A percentile compares a stretch with the other conserved stretches of the same genome.
These are phyloP conservation scores for Centropus unirufus DNA, from an alignment of 2,113 vertebrate species.

Conservation along the genomic window DNA sequence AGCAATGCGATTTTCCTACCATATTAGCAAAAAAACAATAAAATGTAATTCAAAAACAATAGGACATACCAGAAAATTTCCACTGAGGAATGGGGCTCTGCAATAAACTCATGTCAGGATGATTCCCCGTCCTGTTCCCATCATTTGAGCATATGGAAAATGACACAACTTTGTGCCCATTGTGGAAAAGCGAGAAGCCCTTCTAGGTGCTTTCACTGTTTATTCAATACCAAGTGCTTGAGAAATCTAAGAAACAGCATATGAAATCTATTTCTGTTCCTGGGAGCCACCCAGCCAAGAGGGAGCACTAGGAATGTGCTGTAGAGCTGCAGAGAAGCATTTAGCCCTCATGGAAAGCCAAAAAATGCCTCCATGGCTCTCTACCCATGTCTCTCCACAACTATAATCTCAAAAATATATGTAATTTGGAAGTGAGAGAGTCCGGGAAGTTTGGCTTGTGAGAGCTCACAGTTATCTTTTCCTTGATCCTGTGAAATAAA, in stretches of 20 bases:
- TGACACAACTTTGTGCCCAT: not conserved
- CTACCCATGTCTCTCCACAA: not conserved
- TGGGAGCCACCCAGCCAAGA: slow-evolving; percentile 70
- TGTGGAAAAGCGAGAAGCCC: not conserved
- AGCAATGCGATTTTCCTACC: slow-evolving; percentile 57
- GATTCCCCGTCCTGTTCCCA: slow-evolving; percentile 1
- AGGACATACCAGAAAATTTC: slow-evolving; percentile 45
- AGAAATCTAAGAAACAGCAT: slow-evolving; percentile 51
- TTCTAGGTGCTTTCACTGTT: not conserved
- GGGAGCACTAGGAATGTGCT: slow-evolving; percentile 67
- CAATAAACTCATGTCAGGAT: not conserved
- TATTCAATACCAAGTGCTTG: not conserved
- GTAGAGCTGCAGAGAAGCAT: slow-evolving; percentile 24
- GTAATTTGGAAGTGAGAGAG: slow-evolving; percentile 19
- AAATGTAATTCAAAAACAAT: slow-evolving; percentile 63
- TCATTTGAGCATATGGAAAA: not conserved
- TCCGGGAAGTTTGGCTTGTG: slow-evolving; percentile 38
- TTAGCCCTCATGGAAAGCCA: slow-evolving; percentile 35
- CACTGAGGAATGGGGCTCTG: slow-evolving; percentile 6
- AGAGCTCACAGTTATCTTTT: slow-evolving; percentile 58
- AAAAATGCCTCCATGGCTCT: slow-evolving; percentile 33
- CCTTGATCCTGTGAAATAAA: slow-evolving; percentile 73
- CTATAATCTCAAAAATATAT: slow-evolving; percentile 58
- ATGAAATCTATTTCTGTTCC: slow-evolving; percentile 49
- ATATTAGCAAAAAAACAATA: slow-evolving; percentile 59